Percentiles rank a stretch among this genome's conserved stretches.
Conservation (phyloP, 1,140 invertebrate genomes). For the Sycophaga agraensis region DNA sequence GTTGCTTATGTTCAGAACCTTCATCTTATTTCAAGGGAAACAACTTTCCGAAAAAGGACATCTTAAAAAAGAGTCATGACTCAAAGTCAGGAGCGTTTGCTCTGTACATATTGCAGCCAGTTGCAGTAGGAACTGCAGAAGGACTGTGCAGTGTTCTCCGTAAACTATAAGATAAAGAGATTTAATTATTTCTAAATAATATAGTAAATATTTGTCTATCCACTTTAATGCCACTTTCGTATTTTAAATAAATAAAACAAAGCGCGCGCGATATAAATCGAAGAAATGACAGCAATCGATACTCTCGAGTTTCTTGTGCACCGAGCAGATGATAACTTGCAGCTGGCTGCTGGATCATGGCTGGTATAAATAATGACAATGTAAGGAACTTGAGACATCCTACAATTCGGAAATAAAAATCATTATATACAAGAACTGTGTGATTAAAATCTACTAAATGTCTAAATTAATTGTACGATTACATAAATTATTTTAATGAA, state of each 20-base stretch:
- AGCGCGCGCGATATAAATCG: conserved; percentile 6
- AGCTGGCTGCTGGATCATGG: neutral
- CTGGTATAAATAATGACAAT: conserved; percentile 8
- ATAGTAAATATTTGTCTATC: no score
- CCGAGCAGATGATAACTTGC: no score
- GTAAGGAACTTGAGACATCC: conserved; percentile 1
- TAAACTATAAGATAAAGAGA: no score
- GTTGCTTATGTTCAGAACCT: no score
- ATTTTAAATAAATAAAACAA: neutral
- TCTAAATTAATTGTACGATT: conserved; percentile 3
- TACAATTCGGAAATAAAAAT: conserved; percentile 17
- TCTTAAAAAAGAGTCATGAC: no score
- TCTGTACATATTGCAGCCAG: no score
- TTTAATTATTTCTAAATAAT: no score
- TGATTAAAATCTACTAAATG: neutral
- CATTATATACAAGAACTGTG: neutral
- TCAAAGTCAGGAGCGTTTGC: no score
- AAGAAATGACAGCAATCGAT: conserved; percentile 8
- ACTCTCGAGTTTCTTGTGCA: neutral
- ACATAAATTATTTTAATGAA: neutral
- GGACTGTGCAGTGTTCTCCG: neutral
- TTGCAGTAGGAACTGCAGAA: conserved; percentile 7
- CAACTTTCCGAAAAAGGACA: conserved; percentile 12
- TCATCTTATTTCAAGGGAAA: conserved; percentile 7
- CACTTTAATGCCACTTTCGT: neutral